A percentile compares a stretch with the other conserved stretches of the same genome.
Conservation (phyloP, 2,888 invertebrate species). For the Drosophila fulvimacula region DNA sequence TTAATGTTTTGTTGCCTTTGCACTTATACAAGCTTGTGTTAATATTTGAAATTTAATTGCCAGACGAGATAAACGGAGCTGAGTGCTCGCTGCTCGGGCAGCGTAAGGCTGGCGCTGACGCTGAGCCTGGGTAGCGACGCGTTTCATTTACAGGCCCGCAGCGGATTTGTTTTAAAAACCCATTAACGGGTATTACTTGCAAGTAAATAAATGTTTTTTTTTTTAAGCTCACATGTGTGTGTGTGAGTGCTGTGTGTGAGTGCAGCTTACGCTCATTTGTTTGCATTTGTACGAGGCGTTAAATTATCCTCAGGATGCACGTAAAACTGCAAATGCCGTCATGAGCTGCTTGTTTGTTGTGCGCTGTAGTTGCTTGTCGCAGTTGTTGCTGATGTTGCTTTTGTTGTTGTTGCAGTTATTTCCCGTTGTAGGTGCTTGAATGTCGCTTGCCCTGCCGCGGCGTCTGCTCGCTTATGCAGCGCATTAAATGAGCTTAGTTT, state of each 20-base stretch:
- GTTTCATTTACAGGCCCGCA: constrained; percentile 72
- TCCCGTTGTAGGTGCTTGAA: constrained; percentile 42
- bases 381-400: constrained; percentile 7
- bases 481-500: constrained; percentile 79
- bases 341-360: constrained; percentile 52
- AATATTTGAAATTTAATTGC: constrained; percentile 79
- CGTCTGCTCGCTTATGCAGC: constrained; percentile 65
- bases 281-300: constrained; percentile 77
- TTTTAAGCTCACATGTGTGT: constrained; percentile 19
- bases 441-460: constrained; percentile 21
- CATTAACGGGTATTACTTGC: constrained; percentile 78
- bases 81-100: not conserved
- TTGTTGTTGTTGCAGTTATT: constrained; percentile 37
- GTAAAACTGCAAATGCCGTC: constrained; percentile 75
- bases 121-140: constrained; percentile 1
- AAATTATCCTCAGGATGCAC: constrained; percentile 80
- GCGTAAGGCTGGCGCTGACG: not conserved
- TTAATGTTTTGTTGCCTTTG: constrained; percentile 10
- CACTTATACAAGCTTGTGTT: constrained; percentile 47
- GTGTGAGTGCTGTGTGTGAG: not conserved
- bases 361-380: constrained; percentile 33
- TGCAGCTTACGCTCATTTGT: constrained; percentile 64
- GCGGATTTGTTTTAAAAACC: constrained; percentile 80
- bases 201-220: constrained; percentile 73
- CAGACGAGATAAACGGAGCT: constrained; percentile 37